These are phyloP conservation scores for Actinernus sp. DNA, from an alignment of 92 coral and sea anemone species.

Conservation along the genomic window DNA sequence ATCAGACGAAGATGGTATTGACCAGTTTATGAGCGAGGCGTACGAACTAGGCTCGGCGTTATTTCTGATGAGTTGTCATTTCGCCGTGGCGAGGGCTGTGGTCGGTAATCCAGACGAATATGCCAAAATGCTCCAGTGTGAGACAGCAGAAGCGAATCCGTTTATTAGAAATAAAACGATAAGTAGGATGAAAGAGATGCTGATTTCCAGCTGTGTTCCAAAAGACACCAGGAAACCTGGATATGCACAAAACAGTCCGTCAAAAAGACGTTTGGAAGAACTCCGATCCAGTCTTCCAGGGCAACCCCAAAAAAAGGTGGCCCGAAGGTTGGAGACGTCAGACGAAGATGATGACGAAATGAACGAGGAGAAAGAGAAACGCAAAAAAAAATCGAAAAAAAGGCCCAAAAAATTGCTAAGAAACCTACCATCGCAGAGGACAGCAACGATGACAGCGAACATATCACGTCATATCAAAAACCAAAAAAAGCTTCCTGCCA, in stretches of 20 bases:
- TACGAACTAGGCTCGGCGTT: constrained; percentile 5
- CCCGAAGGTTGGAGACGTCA: neutral
- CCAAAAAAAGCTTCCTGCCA: no score
- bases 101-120: neutral
- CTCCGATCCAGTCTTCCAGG: neutral
- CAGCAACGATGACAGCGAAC: no score
- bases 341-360: neutral
- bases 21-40: neutral
- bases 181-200: no score
- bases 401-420: no score
- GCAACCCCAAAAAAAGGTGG: neutral
- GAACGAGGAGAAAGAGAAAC: neutral
- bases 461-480: no score
- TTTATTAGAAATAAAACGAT: no score
- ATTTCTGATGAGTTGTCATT: neutral
- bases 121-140: neutral
- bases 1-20: neutral
- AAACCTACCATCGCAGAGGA: no score
- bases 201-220: no score
- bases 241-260: no score
- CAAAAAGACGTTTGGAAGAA: neutral
- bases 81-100: neutral
- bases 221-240: no score
- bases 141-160: no score
- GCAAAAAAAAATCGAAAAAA: neutral